These are phyloP conservation scores for Bombus affinis DNA, from an alignment of 1,140 invertebrate species.

Conservation along the genomic window DNA sequence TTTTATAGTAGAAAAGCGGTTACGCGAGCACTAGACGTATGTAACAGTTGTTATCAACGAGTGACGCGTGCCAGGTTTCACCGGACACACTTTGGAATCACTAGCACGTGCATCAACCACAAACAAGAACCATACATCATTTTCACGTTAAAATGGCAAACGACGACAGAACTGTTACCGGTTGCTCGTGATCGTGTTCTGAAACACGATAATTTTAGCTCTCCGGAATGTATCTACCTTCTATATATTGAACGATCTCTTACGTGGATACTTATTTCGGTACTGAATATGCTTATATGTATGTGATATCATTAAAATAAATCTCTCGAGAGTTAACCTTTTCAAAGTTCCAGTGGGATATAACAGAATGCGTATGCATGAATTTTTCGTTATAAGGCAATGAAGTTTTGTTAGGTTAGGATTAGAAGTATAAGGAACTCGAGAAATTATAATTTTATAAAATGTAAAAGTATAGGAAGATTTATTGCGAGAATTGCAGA, in stretches of 20 bases:
- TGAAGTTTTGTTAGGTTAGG: neutral
- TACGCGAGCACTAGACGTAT: neutral
- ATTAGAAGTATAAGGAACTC: neutral
- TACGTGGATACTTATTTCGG: neutral
- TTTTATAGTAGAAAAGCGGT: neutral
- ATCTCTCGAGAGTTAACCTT: neutral
- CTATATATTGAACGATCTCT: neutral
- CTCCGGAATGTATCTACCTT: neutral
- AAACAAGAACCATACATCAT: constrained; percentile 34
- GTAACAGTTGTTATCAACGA: neutral
- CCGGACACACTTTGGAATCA: neutral
- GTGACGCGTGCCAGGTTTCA: constrained; percentile 16
- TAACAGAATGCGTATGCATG: neutral
- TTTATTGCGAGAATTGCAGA: neutral
- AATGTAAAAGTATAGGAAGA: neutral
- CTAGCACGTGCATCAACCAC: constrained; percentile 23
- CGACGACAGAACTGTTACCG: constrained; percentile 19
- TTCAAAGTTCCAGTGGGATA: neutral
- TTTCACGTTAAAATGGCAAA: constrained; percentile 54
- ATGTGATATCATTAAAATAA: neutral
- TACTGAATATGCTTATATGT: neutral
- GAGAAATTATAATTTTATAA: neutral
- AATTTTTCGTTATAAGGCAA: neutral
- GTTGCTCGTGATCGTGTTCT: constrained; percentile 20
- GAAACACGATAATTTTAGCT: constrained; percentile 35